Percentiles rank a stretch among this genome's conserved stretches.
These are phyloP conservation scores for Drosophila lacertosa DNA, from an alignment of 1,140 invertebrate species.

Conservation along the genomic window DNA sequence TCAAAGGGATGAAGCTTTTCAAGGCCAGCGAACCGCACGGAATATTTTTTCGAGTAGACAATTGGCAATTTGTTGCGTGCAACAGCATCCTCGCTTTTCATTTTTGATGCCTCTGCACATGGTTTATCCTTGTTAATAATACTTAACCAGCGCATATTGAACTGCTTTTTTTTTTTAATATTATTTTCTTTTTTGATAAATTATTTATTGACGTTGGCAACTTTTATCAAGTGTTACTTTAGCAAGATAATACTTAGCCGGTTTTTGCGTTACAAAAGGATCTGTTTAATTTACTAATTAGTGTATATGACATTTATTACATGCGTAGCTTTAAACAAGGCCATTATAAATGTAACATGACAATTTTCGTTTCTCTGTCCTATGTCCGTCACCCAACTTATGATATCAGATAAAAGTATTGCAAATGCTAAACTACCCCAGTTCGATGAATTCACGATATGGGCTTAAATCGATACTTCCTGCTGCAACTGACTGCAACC, in stretches of 20 bases:
- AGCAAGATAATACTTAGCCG: no score
- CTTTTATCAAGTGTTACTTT: no score
- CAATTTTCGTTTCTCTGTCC: no score
- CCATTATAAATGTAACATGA: no score
- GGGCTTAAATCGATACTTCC: constrained; percentile 5
- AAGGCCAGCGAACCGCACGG: constrained; percentile 91
- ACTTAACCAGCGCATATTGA: neutral
- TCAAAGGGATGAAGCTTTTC: constrained; percentile 96
- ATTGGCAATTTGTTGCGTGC: constrained; percentile 86
- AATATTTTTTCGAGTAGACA: constrained; percentile 91
- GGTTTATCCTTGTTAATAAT: neutral
- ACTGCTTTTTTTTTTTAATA: no score
- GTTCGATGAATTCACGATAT: neutral
- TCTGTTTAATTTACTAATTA: no score
- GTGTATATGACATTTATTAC: no score
- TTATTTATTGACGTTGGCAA: no score
- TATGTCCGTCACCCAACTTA: no score
- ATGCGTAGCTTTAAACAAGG: no score
- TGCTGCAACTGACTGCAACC: neutral
- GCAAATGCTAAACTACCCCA: neutral
- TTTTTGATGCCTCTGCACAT: constrained; percentile 34
- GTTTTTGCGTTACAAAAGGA: no score
- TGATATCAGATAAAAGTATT: neutral
- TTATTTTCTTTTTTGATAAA: no score
- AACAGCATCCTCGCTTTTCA: constrained; percentile 35